These are phyloP conservation scores for Heliconius ethilla DNA, from an alignment of 2,888 invertebrate species.

Conservation along the genomic window DNA sequence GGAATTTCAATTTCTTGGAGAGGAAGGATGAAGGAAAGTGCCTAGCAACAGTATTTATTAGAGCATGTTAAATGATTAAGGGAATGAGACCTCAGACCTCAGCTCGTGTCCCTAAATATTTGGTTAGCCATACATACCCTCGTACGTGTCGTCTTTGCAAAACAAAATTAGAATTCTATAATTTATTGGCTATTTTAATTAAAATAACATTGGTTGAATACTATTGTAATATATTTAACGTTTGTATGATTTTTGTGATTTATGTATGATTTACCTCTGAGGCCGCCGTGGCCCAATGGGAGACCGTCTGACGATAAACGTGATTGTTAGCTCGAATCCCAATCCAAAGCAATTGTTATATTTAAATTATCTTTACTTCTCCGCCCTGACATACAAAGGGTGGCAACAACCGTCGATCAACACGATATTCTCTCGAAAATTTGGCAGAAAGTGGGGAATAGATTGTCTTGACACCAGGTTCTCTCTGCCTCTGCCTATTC, in stretches of 20 bases:
- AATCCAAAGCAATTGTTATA: neutral
- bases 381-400: too few species aligned
- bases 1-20: conserved; percentile 1
- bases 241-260: neutral
- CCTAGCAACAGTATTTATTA: conserved; percentile 23
- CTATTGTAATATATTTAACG: neutral
- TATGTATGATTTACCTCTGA: neutral
- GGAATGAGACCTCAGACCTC: conserved; percentile 14
- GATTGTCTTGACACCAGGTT: neutral
- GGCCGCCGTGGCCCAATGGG: neutral
- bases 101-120: conserved; percentile 1
- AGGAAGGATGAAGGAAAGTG: neutral
- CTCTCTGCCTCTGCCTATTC: neutral
- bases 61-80: conserved; percentile 33
- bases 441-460: neutral
- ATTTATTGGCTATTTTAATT: neutral
- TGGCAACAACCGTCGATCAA: too few species aligned
- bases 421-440: neutral
- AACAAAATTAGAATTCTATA: conserved; percentile 12
- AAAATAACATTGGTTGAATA: neutral
- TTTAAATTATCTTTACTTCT: neutral
- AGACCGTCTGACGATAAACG: neutral
- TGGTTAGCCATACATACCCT: conserved; percentile 5
- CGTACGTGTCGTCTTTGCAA: conserved; percentile 6
- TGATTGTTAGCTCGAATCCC: neutral